Evolutionary conservation across 2,888 invertebrate species (phyloP).

Genomic region (Pyralis farinalis): DNA sequence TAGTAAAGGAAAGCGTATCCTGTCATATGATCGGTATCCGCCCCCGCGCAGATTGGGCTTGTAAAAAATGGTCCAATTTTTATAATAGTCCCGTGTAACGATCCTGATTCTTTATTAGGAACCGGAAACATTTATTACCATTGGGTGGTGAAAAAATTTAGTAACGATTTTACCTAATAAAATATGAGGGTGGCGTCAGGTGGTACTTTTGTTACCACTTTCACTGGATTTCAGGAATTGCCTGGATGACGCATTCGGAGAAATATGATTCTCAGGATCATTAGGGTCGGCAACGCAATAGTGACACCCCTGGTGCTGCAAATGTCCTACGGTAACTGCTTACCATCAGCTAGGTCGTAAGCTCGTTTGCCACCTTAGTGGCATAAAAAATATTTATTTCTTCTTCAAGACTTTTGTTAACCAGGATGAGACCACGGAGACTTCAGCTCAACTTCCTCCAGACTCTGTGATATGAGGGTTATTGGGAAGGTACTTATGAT

Average conservation of each 20-base stretch:
- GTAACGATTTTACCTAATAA: constrained; percentile 13
- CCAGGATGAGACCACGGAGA: too few species aligned
- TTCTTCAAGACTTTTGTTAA: too few species aligned
- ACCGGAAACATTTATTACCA: constrained; percentile 75
- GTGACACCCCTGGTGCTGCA: too few species aligned
- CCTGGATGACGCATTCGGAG: neutral
- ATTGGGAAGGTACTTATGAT: too few species aligned
- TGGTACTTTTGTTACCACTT: constrained; percentile 1
- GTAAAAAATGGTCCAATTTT: constrained; percentile 77
- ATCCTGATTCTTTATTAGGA: constrained; percentile 66
- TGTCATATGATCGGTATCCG: constrained; percentile 77
- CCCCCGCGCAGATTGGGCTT: constrained; percentile 63
- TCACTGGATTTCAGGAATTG: neutral
- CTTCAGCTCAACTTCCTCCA: too few species aligned
- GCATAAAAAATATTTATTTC: too few species aligned
- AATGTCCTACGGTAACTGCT: too few species aligned
- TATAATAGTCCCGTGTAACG: constrained; percentile 68
- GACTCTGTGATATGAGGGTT: too few species aligned
- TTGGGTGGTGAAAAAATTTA: constrained; percentile 45
- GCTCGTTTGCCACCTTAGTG: too few species aligned
- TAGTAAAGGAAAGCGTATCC: constrained; percentile 65
- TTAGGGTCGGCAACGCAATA: too few species aligned
- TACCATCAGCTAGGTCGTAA: too few species aligned
- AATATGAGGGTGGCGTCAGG: constrained; percentile 3
- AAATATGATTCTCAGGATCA: too few species aligned